phyloP scores from a whole-genome alignment of 2,888 invertebrate genomes.

The Dicranocentrus wangi region DNA sequence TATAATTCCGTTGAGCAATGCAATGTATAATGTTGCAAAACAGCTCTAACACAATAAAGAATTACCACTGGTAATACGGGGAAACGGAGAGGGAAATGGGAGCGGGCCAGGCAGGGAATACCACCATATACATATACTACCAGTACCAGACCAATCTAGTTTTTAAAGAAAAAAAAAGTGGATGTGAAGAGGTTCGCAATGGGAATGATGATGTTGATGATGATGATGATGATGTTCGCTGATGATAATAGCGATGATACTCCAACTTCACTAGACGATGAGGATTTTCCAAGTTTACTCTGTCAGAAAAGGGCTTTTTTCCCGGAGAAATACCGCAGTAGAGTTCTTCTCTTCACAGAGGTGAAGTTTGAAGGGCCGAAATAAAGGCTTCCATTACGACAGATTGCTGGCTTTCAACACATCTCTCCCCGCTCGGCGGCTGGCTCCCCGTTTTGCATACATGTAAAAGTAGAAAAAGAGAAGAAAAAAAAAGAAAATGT shows the following conservation, averaged over 20 bases:
- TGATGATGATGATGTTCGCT: conserved; percentile 9
- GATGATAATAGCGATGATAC: conserved; percentile 28
- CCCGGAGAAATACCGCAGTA: conserved; percentile 17
- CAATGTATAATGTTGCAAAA: conserved; percentile 34
- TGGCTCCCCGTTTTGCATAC: too few species aligned
- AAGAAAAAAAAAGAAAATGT: too few species aligned
- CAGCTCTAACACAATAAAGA: conserved; percentile 25
- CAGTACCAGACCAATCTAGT: too few species aligned
- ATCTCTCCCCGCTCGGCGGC: too few species aligned
- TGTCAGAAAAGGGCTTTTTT: conserved; percentile 15
- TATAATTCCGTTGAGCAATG: conserved; percentile 13
- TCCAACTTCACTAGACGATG: not conserved
- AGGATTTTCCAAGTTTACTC: conserved; percentile 15
- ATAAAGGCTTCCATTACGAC: not conserved
- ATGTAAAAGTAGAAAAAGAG: too few species aligned
- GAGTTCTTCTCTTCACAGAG: not conserved
- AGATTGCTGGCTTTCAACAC: conserved; percentile 8
- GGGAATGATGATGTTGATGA: conserved; percentile 14
- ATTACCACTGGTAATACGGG: not conserved
- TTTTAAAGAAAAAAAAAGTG: not conserved
- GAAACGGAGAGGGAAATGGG: not conserved
- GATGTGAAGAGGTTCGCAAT: conserved; percentile 10
- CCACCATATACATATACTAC: too few species aligned
- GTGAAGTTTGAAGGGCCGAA: not conserved
- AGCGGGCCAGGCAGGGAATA: not conserved